Evolutionary conservation across 2,888 invertebrate species (phyloP).

Genomic region (Microplitis manilae): DNA sequence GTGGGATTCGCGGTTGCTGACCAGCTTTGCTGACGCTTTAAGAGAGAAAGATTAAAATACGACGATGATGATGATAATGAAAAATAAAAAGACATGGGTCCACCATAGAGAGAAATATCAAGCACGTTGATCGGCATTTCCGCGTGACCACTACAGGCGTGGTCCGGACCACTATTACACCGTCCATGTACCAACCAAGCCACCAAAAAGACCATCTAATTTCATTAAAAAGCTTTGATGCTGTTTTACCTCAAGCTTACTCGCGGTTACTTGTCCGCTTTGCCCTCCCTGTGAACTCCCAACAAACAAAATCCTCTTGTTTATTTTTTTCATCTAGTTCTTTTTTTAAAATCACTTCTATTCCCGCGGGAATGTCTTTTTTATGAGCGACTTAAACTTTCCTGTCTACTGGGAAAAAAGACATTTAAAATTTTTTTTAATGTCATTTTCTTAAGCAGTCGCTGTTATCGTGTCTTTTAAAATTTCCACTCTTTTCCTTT

Average conservation of each 20-base stretch:
- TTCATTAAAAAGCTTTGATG: conserved; percentile 61
- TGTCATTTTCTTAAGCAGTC: too few species aligned
- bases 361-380: conserved; percentile 7
- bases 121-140: conserved; percentile 47
- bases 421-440: background rate
- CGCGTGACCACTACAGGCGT: conserved; percentile 42
- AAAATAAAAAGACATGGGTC: conserved; percentile 21
- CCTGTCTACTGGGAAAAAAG: background rate
- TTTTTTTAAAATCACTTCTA: conserved; percentile 24
- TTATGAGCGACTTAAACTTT: background rate
- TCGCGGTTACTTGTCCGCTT: conserved; percentile 13
- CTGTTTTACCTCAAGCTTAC: conserved; percentile 36
- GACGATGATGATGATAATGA: conserved; percentile 12
- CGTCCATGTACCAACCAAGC: conserved; percentile 52
- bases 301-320: conserved; percentile 46
- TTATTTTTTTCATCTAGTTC: conserved; percentile 9
- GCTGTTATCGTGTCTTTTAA: too few species aligned
- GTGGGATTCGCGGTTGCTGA: background rate
- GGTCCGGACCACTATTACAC: conserved; percentile 57
- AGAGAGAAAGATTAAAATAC: background rate
- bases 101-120: conserved; percentile 27
- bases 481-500: too few species aligned
- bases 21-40: background rate
- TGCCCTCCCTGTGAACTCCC: conserved; percentile 8
- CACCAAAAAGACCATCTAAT: conserved; percentile 61